phyloP scores from a whole-genome alignment of 2,888 invertebrate species.

The Vandiemenella viatica region DNA sequence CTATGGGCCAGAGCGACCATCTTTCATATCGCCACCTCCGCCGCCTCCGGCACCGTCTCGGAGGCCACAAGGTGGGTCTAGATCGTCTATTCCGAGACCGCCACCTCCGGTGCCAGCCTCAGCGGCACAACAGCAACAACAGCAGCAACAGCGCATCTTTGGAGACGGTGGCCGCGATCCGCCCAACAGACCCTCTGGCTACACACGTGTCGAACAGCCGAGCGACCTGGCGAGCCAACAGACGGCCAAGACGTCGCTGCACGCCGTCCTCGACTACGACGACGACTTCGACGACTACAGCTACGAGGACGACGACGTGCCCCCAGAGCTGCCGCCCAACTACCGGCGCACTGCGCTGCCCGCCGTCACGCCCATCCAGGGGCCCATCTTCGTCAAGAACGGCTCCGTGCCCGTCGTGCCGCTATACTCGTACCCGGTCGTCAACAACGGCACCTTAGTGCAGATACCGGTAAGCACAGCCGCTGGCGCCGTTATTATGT shows the following conservation, averaged over 20 bases:
- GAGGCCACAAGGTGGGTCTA: slow-evolving; percentile 5
- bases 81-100: too few species aligned
- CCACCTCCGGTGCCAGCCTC: slow-evolving; percentile 9
- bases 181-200: slow-evolving; percentile 18
- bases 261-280: slow-evolving; percentile 58
- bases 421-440: slow-evolving; percentile 65
- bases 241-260: slow-evolving; percentile 43
- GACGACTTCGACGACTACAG: slow-evolving; percentile 47
- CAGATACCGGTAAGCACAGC: slow-evolving; percentile 85
- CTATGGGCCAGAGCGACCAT: slow-evolving; percentile 16
- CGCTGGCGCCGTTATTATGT: too few species aligned
- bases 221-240: slow-evolving; percentile 22
- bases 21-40: slow-evolving; percentile 14
- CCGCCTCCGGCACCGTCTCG: slow-evolving; percentile 17
- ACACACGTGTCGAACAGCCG: slow-evolving; percentile 25
- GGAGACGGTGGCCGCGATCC: slow-evolving; percentile 6
- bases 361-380: slow-evolving; percentile 70
- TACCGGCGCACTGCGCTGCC: slow-evolving; percentile 26
- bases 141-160: slow-evolving; percentile 12
- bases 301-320: slow-evolving; percentile 30
- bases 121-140: too few species aligned
- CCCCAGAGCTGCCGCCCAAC: slow-evolving; percentile 9
- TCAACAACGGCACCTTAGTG: slow-evolving; percentile 73
- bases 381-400: slow-evolving; percentile 68
- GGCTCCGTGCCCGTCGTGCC: slow-evolving; percentile 78